Base-by-base conservation (phyloP, 2,888 invertebrate species). In the Cheilosia vernalis region DNA sequence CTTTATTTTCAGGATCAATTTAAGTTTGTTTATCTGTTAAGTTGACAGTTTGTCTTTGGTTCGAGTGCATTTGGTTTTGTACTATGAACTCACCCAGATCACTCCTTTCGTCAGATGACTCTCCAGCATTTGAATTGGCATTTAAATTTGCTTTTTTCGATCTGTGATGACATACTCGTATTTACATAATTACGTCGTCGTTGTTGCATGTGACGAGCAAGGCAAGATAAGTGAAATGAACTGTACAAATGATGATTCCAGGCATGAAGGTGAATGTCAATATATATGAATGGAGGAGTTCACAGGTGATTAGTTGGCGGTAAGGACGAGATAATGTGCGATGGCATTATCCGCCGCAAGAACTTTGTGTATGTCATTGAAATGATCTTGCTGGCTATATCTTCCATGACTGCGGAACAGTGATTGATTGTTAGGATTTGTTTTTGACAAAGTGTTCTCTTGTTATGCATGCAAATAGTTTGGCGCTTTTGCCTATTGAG, bases 161-260 rank as follows among this genome's bases (percentile, higher is more conserved):
- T 66, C 60, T 53, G 53, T 53, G 53, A 49, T 47, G 30, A 51
- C 74, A 63, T 85, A n/a, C n/a, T n/a, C n/a, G n/a, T n/a, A 85
- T 85, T 85, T 85, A 85, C 85, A 85, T 85, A 85, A 85, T 81
- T 81, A 72, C 51, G 63, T 58, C 72, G 37, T 10, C 17, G 24
- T 47, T 33, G 44, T 74, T 61, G 53, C 44, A 66, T 51, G 53
- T 37, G 64, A 76, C 47, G 53, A 55, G 15, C 17, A 60, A 40
- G 27, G 47, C 19, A 53, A 44, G 60, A 76, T 70, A 47, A 70
- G 56, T 56, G 55, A 80, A 84, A 76, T 80, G 80, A 84, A 84
- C 64, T 55, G 60, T 64, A 47, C 80, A 76, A 80, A 69, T 74
- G 64, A 80, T 70, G 69, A 80, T 76, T 40, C 56, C 69, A 47